Evolutionary conservation across 64 coral and sea anemone species (phyloP), one percentile per base, ranked within the genome.

Genomic region (Montipora sp.): DNA sequence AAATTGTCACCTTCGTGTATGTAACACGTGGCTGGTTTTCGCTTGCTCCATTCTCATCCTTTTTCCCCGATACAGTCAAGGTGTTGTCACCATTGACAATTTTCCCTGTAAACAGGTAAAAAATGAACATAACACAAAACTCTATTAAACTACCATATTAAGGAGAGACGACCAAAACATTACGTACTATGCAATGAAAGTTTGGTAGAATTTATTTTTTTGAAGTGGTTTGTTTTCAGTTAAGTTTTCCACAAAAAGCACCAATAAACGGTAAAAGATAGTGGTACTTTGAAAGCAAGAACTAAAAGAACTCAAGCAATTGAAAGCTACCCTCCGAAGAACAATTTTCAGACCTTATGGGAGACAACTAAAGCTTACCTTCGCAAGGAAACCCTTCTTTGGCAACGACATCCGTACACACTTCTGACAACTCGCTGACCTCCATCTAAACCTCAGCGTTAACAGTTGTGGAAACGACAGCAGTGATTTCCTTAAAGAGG

Each of bases 1-100:
- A 91, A 80, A 21, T 82, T 81, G 69, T 84, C 79, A 92, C 90
- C 90, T 75, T 83, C 43, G 90, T 61, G 80, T 92, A 92, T 4
- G 46, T 58, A 61, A 75, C 90, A 92, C 90, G 90, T 92, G 90
- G 72, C 80, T 43, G 83, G 20, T 91, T 91, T 83, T 51, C 22
- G 1, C 36, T 80, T 59, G 11, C 76, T 83, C 4, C 16, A 13
- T 19, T 53, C 67, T 84, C 48, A 9, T 68, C 73, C 8, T 50
- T 48, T 63, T 61, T 65, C 69, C 7, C 46, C 57, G 73, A 48
- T 15, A 66, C 36, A 24, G 73, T 13, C 36, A 65, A 21, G 15
- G 3, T 21, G 59, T 44, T 72, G 49, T 59, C 45, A 75, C 3
- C 20, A 3, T 75, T 61, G 36, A 5, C 11, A 75, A 18, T 5